A percentile compares a stretch with the other conserved stretches of the same genome.
These are phyloP conservation scores for Acipenser transmontanus DNA, from an alignment of 2,797 vertebrate species.

Conservation along the genomic window DNA sequence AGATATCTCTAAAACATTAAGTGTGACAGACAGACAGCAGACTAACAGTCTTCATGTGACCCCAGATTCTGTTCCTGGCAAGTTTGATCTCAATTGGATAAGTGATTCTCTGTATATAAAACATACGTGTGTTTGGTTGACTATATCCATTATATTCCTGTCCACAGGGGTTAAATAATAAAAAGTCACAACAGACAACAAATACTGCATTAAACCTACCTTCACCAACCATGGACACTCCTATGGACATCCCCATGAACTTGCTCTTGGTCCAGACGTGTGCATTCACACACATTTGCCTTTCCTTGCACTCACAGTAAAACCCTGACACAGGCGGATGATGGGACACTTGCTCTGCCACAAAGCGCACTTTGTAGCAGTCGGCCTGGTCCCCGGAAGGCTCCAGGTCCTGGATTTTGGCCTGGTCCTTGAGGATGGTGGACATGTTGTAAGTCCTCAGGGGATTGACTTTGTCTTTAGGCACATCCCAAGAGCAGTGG, in stretches of 20 bases:
- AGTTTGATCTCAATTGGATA: too few relatives aligned
- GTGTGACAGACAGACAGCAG: too few relatives aligned
- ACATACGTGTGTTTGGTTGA: too few relatives aligned
- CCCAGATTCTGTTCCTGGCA: too few relatives aligned
- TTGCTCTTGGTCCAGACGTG: constrained; percentile 96
- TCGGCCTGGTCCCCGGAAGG: constrained; percentile 29
- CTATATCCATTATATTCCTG: too few relatives aligned
- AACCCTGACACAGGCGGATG: constrained; percentile 87
- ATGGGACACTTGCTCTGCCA: constrained; percentile 89
- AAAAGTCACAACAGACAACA: too few relatives aligned
- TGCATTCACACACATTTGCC: constrained; percentile 75
- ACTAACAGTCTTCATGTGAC: too few relatives aligned
- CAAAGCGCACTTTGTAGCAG: constrained; percentile 75
- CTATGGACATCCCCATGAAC: constrained; percentile 95
- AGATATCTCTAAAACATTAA: too few relatives aligned
- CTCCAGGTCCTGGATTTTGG: constrained; percentile 15
- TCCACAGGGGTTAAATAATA: too few relatives aligned
- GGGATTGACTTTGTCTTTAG: constrained; percentile 70
- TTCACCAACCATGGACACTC: constrained; percentile 92
- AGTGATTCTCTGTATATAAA: too few relatives aligned
- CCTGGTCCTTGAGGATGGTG: constrained; percentile 27
- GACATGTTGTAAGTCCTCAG: constrained; percentile 46
- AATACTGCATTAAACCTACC: constrained; percentile 52
- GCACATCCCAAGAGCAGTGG: constrained; percentile 89
- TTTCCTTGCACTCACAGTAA: constrained; percentile 88